A percentile compares a stretch with the other conserved stretches of the same genome.
These are phyloP conservation scores for Pyxicephalus adspersus DNA, from an alignment of 2,113 vertebrate species.

Conservation along the genomic window DNA sequence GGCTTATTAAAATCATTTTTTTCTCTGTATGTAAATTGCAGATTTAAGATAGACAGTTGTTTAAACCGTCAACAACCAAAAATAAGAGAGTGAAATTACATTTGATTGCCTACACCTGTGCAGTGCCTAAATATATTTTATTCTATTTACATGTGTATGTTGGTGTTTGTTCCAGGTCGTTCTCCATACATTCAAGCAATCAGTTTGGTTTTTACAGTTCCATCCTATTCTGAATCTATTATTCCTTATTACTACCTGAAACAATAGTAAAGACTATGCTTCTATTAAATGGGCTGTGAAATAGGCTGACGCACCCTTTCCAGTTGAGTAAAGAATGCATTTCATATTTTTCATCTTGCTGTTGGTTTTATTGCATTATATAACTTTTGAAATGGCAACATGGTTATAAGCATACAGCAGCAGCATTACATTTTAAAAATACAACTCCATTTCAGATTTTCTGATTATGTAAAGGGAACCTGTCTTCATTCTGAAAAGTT, in stretches of 20 bases:
- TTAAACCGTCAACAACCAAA: constrained; percentile 43
- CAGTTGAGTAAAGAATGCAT: neutral
- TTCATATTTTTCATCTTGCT: neutral
- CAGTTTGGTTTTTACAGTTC: neutral
- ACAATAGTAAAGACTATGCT: constrained; percentile 18
- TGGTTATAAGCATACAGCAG: too few relatives aligned
- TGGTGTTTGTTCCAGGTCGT: constrained; percentile 1
- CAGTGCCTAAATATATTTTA: constrained; percentile 34
- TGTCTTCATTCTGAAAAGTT: too few relatives aligned
- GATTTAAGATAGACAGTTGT: constrained; percentile 33
- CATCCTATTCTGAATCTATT: constrained; percentile 16
- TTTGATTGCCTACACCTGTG: constrained; percentile 51
- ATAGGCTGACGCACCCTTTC: constrained; percentile 15
- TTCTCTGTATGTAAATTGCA: constrained; percentile 28
- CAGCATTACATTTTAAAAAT: too few relatives aligned
- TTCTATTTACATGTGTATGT: constrained; percentile 13
- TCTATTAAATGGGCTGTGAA: constrained; percentile 14
- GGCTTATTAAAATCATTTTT: constrained; percentile 46
- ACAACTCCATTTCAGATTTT: too few relatives aligned
- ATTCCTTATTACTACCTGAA: constrained; percentile 29
- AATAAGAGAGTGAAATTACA: constrained; percentile 45
- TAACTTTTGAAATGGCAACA: neutral
- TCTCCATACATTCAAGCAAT: constrained; percentile 12
- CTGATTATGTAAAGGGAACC: too few relatives aligned
- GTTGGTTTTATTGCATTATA: constrained; percentile 12